phyloP scores from a whole-genome alignment of 2,888 invertebrate species.

The Linnaemya vulpina region DNA sequence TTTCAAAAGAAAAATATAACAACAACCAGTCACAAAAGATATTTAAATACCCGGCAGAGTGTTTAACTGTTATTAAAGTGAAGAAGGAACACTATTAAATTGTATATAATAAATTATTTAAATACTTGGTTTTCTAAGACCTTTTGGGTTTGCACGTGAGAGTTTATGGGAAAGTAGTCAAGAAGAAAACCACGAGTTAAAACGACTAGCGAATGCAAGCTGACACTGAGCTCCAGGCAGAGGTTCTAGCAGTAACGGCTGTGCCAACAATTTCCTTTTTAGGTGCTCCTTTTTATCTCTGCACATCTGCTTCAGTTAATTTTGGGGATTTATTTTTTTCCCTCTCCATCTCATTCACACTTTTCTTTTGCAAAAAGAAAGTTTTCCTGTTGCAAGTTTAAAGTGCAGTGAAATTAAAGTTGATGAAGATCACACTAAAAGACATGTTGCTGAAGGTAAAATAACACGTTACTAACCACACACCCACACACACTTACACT shows the following conservation, averaged over 20 bases:
- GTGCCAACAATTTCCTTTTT: background rate
- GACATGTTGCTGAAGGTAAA: conserved; percentile 40
- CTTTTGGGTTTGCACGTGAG: too few relatives aligned
- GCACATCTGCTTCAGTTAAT: conserved; percentile 33
- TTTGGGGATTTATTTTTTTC: conserved; percentile 9
- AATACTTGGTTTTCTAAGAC: too few relatives aligned
- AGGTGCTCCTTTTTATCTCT: background rate
- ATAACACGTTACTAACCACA: conserved; percentile 41
- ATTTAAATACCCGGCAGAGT: too few relatives aligned
- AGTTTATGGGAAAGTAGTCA: too few relatives aligned
- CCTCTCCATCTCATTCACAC: background rate
- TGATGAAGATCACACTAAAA: conserved; percentile 24
- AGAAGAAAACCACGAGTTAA: too few relatives aligned
- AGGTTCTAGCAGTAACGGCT: background rate
- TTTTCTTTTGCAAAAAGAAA: conserved; percentile 3
- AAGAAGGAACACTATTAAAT: too few relatives aligned
- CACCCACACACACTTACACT: background rate
- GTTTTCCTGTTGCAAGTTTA: conserved; percentile 22
- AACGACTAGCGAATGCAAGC: too few relatives aligned
- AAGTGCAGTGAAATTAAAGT: conserved; percentile 38
- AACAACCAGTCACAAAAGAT: too few relatives aligned
- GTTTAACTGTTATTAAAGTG: too few relatives aligned
- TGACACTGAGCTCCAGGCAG: too few relatives aligned
- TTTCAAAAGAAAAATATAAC: too few relatives aligned
- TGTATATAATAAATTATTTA: background rate